phyloP scores from a whole-genome alignment of 2,113 vertebrate species.

The sheep (Ovis aries) region ARS-UI_Ramb_v3.0 NC_056074.1:39242501-39243000 shows the following conservation, averaged over 20 bases:
- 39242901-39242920: background rate
- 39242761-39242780: background rate
- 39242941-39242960: background rate
- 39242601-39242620: background rate
- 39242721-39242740: background rate
- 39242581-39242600: background rate
- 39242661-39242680: background rate
- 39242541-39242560: background rate
- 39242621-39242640: background rate
- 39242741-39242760: background rate
- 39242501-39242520: background rate
- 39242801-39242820: background rate
- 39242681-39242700: background rate
- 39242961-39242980: background rate
- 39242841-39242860: background rate
- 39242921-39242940: background rate
- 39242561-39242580: background rate
- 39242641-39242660: background rate
- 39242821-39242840: background rate
- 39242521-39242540: background rate
- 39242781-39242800: background rate
- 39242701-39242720: rapidly evolving
- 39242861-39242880: background rate
- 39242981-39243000: background rate
- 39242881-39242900: background rate